These are phyloP conservation scores for Batillaria attramentaria DNA, from an alignment of 1,140 invertebrate species.

Conservation along the genomic window DNA sequence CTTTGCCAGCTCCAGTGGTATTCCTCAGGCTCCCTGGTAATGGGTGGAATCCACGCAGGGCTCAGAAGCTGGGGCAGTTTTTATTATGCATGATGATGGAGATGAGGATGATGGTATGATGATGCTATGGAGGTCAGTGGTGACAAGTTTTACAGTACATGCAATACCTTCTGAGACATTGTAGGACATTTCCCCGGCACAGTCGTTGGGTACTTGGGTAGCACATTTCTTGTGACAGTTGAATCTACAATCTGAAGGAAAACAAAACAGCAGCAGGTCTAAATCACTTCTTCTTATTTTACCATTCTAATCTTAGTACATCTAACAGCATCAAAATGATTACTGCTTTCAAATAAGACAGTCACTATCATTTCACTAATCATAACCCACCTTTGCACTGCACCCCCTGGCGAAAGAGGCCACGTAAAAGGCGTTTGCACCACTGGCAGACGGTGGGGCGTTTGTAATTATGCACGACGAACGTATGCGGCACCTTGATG, in stretches of 20 bases:
- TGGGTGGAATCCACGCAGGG: no score
- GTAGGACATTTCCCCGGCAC: constrained; percentile 84
- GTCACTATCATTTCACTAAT: no score
- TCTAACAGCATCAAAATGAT: not conserved
- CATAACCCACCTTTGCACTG: constrained; percentile 91
- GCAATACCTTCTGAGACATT: constrained; percentile 67
- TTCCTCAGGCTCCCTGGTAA: no score
- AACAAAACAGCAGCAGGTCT: constrained; percentile 6
- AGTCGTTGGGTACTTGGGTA: constrained; percentile 95
- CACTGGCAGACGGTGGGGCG: constrained; percentile 95
- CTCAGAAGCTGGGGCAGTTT: no score
- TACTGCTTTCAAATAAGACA: no score
- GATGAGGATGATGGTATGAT: no score
- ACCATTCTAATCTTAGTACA: no score
- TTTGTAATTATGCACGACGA: constrained; percentile 85
- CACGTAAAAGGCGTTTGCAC: constrained; percentile 96
- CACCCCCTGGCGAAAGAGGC: constrained; percentile 95
- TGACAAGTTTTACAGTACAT: no score
- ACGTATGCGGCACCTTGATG: constrained; percentile 87
- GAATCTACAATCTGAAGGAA: constrained; percentile 89
- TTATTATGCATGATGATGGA: no score
- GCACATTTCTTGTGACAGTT: constrained; percentile 98
- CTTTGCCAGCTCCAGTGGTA: no score
- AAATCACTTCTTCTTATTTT: no score
- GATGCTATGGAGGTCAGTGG: no score